These are phyloP conservation scores for Lanius ludovicianus DNA, from an alignment of 2,113 vertebrate genomes.

Conservation along the genomic window DNA sequence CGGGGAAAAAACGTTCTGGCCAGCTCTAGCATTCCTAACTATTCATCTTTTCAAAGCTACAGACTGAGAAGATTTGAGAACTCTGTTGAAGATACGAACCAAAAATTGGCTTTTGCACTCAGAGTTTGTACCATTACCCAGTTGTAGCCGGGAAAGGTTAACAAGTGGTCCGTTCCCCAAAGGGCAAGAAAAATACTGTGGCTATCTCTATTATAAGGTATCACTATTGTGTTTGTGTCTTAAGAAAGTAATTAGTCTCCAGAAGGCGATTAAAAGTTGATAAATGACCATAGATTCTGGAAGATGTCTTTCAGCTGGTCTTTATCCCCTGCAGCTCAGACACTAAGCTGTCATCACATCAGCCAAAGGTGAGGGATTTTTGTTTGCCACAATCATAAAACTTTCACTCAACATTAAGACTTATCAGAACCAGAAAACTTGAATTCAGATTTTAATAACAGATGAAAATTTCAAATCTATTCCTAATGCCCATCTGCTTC, in stretches of 20 bases:
- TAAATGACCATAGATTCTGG: not conserved
- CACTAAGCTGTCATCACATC: conserved; percentile 50
- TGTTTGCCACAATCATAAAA: conserved; percentile 47
- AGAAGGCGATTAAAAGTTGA: conserved; percentile 40
- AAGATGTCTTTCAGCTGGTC: conserved; percentile 35
- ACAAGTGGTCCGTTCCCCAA: not conserved
- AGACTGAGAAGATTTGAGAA: not conserved
- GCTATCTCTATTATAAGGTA: not conserved
- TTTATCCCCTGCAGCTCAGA: conserved; percentile 37
- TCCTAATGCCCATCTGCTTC: conserved; percentile 45
- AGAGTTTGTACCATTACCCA: not conserved
- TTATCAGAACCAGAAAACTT: conserved; percentile 45
- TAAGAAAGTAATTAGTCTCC: conserved; percentile 16
- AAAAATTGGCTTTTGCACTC: not conserved
- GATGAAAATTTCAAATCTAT: conserved; percentile 45
- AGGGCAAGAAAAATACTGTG: not conserved
- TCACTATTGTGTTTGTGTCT: not conserved
- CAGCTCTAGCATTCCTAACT: not conserved
- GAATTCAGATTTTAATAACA: conserved; percentile 48
- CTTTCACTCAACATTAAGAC: conserved; percentile 50
- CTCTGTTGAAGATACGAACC: not conserved
- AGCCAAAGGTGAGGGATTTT: conserved; percentile 40
- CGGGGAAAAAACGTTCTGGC: not conserved
- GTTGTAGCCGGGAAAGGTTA: not conserved
- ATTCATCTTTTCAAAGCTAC: not conserved